These are phyloP conservation scores for Prosapia bicincta DNA, from an alignment of 2,888 invertebrate genomes.

Conservation along the genomic window DNA sequence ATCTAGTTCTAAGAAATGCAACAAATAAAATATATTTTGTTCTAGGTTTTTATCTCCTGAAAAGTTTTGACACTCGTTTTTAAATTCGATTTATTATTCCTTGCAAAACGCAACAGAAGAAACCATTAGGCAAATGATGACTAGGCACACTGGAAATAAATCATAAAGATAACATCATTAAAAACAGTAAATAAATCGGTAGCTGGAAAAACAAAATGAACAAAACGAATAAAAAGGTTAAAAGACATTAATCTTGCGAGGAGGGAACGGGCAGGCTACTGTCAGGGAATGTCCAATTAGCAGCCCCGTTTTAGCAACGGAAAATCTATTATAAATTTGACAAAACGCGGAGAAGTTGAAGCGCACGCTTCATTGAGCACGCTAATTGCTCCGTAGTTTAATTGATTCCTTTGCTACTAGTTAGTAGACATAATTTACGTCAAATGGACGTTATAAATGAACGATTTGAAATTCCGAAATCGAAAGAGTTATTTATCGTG, in stretches of 20 bases:
- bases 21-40: too few relatives aligned
- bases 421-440: not conserved
- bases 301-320: not conserved
- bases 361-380: not conserved
- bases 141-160: not conserved
- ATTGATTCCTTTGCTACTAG: not conserved
- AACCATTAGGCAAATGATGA: not conserved
- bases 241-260: not conserved
- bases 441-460: not conserved
- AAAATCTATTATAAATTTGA: not conserved
- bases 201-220: not conserved
- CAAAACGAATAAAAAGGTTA: not conserved
- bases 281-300: not conserved
- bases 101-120: too few relatives aligned
- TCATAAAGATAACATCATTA: not conserved
- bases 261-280: not conserved
- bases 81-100: too few relatives aligned
- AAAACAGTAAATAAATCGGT: not conserved
- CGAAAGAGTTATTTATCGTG: not conserved
- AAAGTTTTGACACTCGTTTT: too few relatives aligned
- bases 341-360: not conserved
- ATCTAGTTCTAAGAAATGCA: too few relatives aligned
- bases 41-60: too few relatives aligned
- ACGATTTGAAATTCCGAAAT: not conserved
- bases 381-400: not conserved